A percentile compares a stretch with the other conserved stretches of the same genome.
These are phyloP conservation scores for Tethya wilhelma DNA, from an alignment of 37 sponge, comb jelly and placozoan genomes.

Conservation along the genomic window DNA sequence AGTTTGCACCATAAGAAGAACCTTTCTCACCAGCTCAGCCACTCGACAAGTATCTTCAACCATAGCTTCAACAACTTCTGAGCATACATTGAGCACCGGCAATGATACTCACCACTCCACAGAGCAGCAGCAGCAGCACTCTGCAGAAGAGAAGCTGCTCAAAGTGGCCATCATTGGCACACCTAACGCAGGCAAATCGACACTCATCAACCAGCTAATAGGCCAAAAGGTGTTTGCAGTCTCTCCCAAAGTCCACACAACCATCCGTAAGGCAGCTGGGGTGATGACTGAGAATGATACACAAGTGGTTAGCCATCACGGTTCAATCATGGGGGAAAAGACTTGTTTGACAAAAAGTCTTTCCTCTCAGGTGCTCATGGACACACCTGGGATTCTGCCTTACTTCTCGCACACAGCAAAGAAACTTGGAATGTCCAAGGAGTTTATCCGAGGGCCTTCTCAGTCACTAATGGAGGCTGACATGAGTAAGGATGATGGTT, in stretches of 20 bases:
- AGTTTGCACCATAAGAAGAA: too few species aligned
- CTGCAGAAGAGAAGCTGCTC: conserved; percentile 48
- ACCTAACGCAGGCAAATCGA: conserved; percentile 88
- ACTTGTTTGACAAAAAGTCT: not conserved
- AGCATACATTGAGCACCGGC: too few species aligned
- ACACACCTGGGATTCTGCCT: conserved; percentile 79
- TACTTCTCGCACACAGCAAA: conserved; percentile 48
- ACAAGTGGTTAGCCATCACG: conserved; percentile 64
- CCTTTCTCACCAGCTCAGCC: too few species aligned
- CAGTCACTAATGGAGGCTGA: conserved; percentile 74
- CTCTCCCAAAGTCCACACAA: conserved; percentile 83
- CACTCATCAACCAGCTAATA: conserved; percentile 74
- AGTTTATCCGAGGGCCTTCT: conserved; percentile 59
- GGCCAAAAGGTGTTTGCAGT: conserved; percentile 84
- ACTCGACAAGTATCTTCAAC: too few species aligned
- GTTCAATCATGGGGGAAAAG: not conserved
- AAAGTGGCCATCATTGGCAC: conserved; percentile 72
- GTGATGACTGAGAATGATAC: conserved; percentile 45
- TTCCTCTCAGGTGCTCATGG: conserved; percentile 57
- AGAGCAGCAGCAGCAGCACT: too few species aligned
- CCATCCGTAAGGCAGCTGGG: conserved; percentile 48
- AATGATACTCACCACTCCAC: too few species aligned
- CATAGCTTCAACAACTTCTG: too few species aligned
- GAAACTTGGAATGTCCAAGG: conserved; percentile 61
- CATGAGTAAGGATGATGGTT: conserved; percentile 29